Evolutionary conservation across 2,888 invertebrate genomes (phyloP).

Genomic region (Caenorhabditis sp.): DNA sequence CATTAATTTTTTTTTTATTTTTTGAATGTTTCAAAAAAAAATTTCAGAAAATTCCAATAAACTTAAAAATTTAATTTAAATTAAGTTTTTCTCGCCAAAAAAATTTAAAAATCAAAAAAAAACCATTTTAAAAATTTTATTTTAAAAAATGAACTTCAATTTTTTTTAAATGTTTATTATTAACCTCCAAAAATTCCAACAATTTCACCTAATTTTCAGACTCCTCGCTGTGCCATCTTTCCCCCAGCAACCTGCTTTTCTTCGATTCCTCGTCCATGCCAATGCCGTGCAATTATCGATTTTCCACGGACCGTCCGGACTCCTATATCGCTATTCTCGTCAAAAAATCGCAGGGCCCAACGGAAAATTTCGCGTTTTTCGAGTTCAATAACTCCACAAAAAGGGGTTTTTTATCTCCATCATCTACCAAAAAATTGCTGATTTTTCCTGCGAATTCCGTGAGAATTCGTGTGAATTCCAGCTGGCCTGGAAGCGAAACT

Average conservation of each 20-base stretch:
- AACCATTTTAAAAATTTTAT: no score
- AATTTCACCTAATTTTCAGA: slow-evolving; percentile 10
- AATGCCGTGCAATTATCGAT: slow-evolving; percentile 16
- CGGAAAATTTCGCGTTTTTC: background rate
- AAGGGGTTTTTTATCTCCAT: slow-evolving; percentile 17
- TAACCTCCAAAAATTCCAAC: no score
- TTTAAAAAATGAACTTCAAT: no score
- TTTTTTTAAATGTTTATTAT: no score
- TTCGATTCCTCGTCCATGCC: slow-evolving; percentile 19
- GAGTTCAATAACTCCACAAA: slow-evolving; percentile 41
- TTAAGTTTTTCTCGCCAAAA: no score
- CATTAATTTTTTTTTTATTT: no score
- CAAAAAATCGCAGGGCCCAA: slow-evolving; percentile 15
- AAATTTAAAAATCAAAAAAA: no score
- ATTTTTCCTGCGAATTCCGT: slow-evolving; percentile 33
- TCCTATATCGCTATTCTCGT: slow-evolving; percentile 39
- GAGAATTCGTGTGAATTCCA: slow-evolving; percentile 26
- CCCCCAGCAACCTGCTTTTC: slow-evolving; percentile 9
- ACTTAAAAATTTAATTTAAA: no score
- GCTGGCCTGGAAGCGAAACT: slow-evolving; percentile 40
- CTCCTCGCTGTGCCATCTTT: slow-evolving; percentile 20
- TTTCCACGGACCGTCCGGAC: background rate
- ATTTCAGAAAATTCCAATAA: no score
- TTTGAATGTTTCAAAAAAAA: background rate
- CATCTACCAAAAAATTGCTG: slow-evolving; percentile 19